Evolutionary conservation across 1,140 invertebrate species (phyloP), one percentile per base, ranked within the genome.

Genomic region (Manduca sexta): DNA sequence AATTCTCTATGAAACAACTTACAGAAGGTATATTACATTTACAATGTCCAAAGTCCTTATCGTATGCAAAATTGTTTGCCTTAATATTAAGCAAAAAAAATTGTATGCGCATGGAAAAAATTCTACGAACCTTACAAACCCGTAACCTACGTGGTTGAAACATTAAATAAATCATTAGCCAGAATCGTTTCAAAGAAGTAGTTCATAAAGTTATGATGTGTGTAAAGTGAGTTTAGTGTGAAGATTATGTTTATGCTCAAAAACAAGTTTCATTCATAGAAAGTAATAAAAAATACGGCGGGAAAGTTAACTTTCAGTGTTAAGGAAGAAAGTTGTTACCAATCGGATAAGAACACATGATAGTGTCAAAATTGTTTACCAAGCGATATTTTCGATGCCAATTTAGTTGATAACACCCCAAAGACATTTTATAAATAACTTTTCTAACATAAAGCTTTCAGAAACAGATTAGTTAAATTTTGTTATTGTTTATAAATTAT

Each of bases 231-330:
- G 5, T 39, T 13, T 17, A 15, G 13, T 45, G 6, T 46, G 17
- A 34, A 34, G 15, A 45, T 42, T 40, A 14, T 34, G 45, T 46
- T 46, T 46, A 38, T 29, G 14, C 43, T 56, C 1, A 21, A 50
- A 40, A 56, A 56, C 52, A 39, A 38, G 53, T 42, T 56, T 56
- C 47, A 56, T 56, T 56, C 53, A 56, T 46, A 50, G 45, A 46
- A 31, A 12, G 38, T 30, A 39, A 40, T 45, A 55, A 49, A n/a
- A n/a, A 55, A 41, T 43, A 42, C 40, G 21, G 13, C 12, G 12
- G 8, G n/a, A 26, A 31, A 34, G 33, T 3, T n/a, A 34, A 45
- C 17, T 44, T 44, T 45, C 15, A 34, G 13, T 16, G 8, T 43
- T 12, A 43, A 18, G 3, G 18, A 40, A 40, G n/a, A 5, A 26